phyloP scores from a whole-genome alignment of 92 coral and sea anemone genomes.

The Paragorgia papillata region DNA sequence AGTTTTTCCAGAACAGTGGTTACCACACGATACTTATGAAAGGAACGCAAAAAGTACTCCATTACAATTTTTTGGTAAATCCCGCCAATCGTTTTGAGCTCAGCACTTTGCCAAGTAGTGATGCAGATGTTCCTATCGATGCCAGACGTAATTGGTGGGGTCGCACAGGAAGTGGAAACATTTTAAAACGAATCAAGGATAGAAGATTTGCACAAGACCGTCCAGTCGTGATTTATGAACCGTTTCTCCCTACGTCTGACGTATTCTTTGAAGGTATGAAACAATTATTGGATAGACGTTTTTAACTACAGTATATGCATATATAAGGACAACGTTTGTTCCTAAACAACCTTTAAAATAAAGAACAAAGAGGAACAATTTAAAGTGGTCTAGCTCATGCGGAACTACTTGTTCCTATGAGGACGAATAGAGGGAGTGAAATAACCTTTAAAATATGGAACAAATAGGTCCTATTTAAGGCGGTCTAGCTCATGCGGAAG shows the following conservation, averaged over 20 bases:
- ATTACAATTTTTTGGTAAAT: conserved; percentile 47
- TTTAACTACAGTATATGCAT: too few relatives aligned
- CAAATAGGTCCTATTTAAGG: too few relatives aligned
- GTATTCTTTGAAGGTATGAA: conserved; percentile 43
- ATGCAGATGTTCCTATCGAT: conserved; percentile 10
- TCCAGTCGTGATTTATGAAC: conserved; percentile 53
- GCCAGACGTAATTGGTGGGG: conserved; percentile 72
- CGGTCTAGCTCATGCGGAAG: too few relatives aligned
- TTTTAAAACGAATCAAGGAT: conserved; percentile 51
- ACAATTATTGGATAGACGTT: too few relatives aligned
- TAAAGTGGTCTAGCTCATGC: too few relatives aligned
- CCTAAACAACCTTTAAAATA: too few relatives aligned
- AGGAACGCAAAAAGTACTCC: conserved; percentile 20
- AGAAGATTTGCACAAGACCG: conserved; percentile 36
- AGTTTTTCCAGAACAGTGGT: conserved; percentile 17
- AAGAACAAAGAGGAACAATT: too few relatives aligned
- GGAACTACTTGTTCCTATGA: too few relatives aligned
- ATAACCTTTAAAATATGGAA: too few relatives aligned
- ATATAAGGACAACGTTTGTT: too few relatives aligned
- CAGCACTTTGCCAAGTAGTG: conserved; percentile 28
- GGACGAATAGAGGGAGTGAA: too few relatives aligned
- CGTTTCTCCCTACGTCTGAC: conserved; percentile 43
- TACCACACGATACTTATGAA: conserved; percentile 14
- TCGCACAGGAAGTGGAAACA: background rate
- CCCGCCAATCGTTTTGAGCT: conserved; percentile 55